Base-by-base conservation (phyloP, 2,888 invertebrate species). In the Megamerina dolium region DNA sequence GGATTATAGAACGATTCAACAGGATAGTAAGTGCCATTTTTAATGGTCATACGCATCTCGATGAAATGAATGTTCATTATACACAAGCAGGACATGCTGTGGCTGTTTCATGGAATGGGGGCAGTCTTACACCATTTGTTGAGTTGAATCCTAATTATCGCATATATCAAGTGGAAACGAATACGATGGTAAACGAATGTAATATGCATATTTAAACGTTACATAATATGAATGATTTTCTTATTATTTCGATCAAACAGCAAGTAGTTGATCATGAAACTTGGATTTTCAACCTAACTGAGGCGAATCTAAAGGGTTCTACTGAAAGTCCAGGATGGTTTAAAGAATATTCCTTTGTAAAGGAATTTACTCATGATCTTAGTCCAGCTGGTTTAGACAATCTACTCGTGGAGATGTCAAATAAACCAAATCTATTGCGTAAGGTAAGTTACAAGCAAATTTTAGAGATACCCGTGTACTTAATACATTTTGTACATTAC, bases 111-210 rank as follows among this genome's bases (percentile, higher is more conserved):
- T 90, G 85, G 77, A 85, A 90, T 45, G 86, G 83, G 1, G 92
- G 91, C 4, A 83, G 87, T 52, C 71, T 87, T 9, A 90, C 91
- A 1, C 73, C 85, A 0, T 88, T 78, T 57, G 69, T 77, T 1
- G 68, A 79, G 58, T 80, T 86, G 49, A 92, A 89, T 68, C 83
- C 89, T 4, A 87, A 87, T 56, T 93, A 87, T 60, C 79, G 86
- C 58, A 75, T 90, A 20, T 87, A 83, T 57, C 74, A 77, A 5
- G 74, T 87, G 6, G 81, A 88, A 58, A 71, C 77, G 0, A 65
- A 68, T 10, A 75, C 73, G 26, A 78, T 72, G 58, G 80, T 81
- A 65, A 75, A 78, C 73, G 48, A 17, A 20, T 3, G 4, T 32
- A 12, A 3, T 5, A 31, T 12, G 6, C 10, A 19, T 13, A 2